Percentiles rank a stretch among this genome's conserved stretches.
Evolutionary conservation across 1,140 invertebrate species (phyloP).

Genomic region (Drosophila erecta): DNA sequence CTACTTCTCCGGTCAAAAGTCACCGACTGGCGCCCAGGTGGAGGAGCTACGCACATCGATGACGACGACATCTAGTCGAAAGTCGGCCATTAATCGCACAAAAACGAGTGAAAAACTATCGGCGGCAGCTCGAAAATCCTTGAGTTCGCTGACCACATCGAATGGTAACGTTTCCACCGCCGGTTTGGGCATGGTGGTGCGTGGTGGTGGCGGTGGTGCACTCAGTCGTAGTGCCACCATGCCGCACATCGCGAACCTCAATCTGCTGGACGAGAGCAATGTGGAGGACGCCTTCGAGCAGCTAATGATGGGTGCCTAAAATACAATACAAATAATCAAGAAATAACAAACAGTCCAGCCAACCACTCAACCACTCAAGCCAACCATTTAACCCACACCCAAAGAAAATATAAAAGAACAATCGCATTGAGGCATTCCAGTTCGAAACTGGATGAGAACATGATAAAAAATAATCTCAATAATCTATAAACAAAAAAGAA

Average conservation of each 20-base stretch:
- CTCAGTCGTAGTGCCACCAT: constrained; percentile 90
- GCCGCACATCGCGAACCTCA: constrained; percentile 88
- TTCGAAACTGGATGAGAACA: constrained; percentile 46
- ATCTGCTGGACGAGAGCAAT: constrained; percentile 89
- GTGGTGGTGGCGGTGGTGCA: constrained; percentile 62
- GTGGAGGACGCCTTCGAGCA: constrained; percentile 91
- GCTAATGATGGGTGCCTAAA: constrained; percentile 87
- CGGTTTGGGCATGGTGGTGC: constrained; percentile 64
- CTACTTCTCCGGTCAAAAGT: constrained; percentile 88
- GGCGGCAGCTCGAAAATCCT: constrained; percentile 77
- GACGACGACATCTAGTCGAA: constrained; percentile 56
- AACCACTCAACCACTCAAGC: constrained; percentile 15
- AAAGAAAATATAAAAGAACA: not conserved
- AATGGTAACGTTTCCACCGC: constrained; percentile 77
- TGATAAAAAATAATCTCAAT: not conserved
- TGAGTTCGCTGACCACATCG: constrained; percentile 69
- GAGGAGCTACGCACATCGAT: constrained; percentile 55
- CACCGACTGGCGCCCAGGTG: constrained; percentile 61
- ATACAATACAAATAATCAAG: not conserved
- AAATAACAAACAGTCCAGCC: constrained; percentile 23
- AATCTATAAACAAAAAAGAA: not conserved
- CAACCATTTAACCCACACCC: not conserved
- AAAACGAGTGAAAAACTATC: constrained; percentile 86
- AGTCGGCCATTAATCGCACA: constrained; percentile 85
- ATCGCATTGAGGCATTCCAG: constrained; percentile 41